Evolutionary conservation across 2,797 vertebrate genomes (phyloP).

Genomic region (Fistularia tabacaria): DNA sequence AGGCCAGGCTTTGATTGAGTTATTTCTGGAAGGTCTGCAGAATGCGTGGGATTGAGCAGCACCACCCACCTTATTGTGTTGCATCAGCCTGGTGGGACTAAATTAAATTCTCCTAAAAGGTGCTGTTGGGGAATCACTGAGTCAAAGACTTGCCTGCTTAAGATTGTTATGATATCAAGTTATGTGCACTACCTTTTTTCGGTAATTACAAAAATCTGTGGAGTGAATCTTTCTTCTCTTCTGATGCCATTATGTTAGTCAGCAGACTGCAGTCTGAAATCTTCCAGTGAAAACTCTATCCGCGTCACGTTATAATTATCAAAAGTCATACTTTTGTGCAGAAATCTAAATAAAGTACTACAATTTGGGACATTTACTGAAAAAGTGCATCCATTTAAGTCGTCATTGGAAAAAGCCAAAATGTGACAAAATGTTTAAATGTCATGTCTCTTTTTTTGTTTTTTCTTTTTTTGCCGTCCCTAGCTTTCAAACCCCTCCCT

Average conservation of each 20-base stretch:
- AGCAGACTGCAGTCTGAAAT: background rate
- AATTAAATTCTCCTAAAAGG: slow-evolving; percentile 1
- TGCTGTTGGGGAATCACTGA: slow-evolving; percentile 4
- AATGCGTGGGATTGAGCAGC: slow-evolving; percentile 50
- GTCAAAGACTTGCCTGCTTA: no score
- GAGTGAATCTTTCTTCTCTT: background rate
- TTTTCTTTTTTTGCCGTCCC: slow-evolving; percentile 36
- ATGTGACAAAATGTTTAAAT: slow-evolving; percentile 32
- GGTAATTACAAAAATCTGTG: background rate
- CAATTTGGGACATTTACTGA: slow-evolving; percentile 4
- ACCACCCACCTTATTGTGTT: slow-evolving; percentile 21
- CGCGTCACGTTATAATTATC: background rate
- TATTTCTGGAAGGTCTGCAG: slow-evolving; percentile 44
- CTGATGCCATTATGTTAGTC: slow-evolving; percentile 24
- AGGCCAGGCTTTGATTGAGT: slow-evolving; percentile 27
- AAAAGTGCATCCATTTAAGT: background rate
- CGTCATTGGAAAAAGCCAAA: slow-evolving; percentile 16
- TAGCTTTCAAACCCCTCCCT: slow-evolving; percentile 75
- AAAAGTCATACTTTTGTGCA: slow-evolving; percentile 1
- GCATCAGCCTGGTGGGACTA: slow-evolving; percentile 21
- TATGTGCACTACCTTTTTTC: background rate
- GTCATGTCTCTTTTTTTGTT: slow-evolving; percentile 26
- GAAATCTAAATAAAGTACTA: background rate
- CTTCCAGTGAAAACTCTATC: background rate
- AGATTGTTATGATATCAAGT: background rate